Base-by-base conservation (phyloP, 2,888 invertebrate species). In the Aplocera efformata region DNA sequence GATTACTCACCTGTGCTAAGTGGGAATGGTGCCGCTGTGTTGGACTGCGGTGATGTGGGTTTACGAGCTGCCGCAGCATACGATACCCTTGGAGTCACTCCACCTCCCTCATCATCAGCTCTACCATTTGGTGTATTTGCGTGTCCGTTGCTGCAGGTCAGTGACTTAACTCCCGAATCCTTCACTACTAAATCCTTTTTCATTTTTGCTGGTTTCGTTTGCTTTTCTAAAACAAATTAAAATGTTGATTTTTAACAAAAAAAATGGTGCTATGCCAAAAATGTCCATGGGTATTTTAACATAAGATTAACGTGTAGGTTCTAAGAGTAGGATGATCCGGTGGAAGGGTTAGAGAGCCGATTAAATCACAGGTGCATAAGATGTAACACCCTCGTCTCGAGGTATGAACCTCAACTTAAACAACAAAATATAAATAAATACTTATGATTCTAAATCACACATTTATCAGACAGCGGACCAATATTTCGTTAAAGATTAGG, bases 51-150 rank as follows among this genome's bases (percentile, higher is more conserved):
- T 42, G 84, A 82, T 42, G 75, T 68, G 32, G 81, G 81, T 63
- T 86, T 86, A 59, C 69, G 72, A 46, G 85, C 83, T 11, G 83
- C 86, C 38, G 86, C 88, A 31, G 86, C 86, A 58, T 84, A 85
- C 8, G 88, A 84, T 30, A 82, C 83, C 51, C 76, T 78, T 48
- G 80, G 79, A 33, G 70, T 54, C 20, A 58, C 49, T 36, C 82
- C 83, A 48, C 86, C 75, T 42, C 81, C 72, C 58, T 86, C 85
- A 60, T 86, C 88, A 54, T 84, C 86, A 20, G 78, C 83, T 50
- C 83, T 79, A 22, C 86, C 86, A 50, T 88, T 88, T 34, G 80
- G 85, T 48, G 80, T 77, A 53, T 70, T 77, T 50, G 75, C 59
- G 63, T 83, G 83, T 41, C 86, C 88, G 59, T 85, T 88, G 67